Evolutionary conservation across 2,113 vertebrate species (phyloP), one percentile per base, ranked within the genome.

Genomic region (Rhinolophus sinicus): DNA sequence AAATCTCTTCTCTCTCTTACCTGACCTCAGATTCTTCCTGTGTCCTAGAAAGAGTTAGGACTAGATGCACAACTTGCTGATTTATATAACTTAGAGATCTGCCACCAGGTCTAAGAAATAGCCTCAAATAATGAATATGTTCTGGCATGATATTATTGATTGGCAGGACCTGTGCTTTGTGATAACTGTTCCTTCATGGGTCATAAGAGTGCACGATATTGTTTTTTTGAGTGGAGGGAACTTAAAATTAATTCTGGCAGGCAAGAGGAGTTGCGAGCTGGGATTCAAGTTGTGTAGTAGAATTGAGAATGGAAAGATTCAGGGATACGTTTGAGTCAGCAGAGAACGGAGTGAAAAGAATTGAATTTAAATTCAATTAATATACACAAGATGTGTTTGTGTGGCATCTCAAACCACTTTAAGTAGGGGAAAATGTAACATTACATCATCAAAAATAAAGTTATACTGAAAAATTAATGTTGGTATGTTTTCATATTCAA

Each of bases 181-280:
- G 21, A 40, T 65, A 95, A 58, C 58, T 60, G 30, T 80, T 69
- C 24, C 40, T 54, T 80, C 1, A 47, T 62, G 56, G 40, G n/a
- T 56, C 24, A 47, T 62, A 90, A 56, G 14, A 84, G 38, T 86
- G 64, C n/a, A 67, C n/a, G 72, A 60, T 47, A 65, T 10, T 73
- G 8, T 54, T 19, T 83, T 44, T 90, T 33, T 67, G 30, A 94
- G 15, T 52, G 5, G 14, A 93, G 21, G 13, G 22, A 81, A 91
- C 81, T 88, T 88, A 88, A 97, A 95, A 88, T 72, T 90, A 88
- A 80, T 80, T 56, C 24, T 82, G 54, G 47, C 67, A 72, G 30
- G 47, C 38, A 81, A 89, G 47, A 94, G 50, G n/a, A 62, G 16
- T 35, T 82, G 44, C 24, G 18, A 28, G 16, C 12, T 80, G 18